A percentile compares a stretch with the other conserved stretches of the same genome.
Conservation (phyloP, 2,113 vertebrate genomes). For the Mustela lutreola region DNA sequence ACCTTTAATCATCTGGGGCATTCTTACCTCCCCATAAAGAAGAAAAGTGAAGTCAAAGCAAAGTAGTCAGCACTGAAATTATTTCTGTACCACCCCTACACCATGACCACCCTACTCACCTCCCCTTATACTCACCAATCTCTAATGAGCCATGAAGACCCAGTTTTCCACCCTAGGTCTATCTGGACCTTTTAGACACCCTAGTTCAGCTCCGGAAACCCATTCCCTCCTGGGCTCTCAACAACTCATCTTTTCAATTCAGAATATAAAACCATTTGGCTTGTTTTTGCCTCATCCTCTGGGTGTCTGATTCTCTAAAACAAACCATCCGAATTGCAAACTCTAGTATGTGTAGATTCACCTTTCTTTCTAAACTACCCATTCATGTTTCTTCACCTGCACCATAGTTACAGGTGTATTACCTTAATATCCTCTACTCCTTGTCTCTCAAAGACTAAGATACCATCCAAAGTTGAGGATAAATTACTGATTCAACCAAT, state of each 20-base stretch:
- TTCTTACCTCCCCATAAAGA: background rate
- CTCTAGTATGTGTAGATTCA: background rate
- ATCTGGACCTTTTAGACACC: background rate
- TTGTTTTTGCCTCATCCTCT: background rate
- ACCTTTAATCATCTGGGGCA: background rate
- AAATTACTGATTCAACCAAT: background rate
- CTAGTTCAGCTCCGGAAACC: background rate
- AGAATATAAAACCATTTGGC: background rate
- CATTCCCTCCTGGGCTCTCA: background rate
- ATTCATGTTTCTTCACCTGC: background rate
- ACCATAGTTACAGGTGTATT: background rate
- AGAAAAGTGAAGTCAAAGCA: background rate
- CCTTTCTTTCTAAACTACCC: background rate
- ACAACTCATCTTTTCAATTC: background rate
- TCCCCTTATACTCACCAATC: too few species aligned
- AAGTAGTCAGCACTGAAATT: background rate
- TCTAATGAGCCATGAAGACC: background rate
- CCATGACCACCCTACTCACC: rapidly evolving
- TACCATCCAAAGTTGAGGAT: background rate
- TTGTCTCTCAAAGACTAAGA: background rate
- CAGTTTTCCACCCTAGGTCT: background rate
- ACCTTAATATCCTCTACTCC: background rate
- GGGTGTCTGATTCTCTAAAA: background rate
- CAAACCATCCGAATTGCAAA: background rate
- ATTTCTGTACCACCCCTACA: background rate